Base-by-base conservation (phyloP, 2,113 vertebrate genomes). In the Gallinago jamesoni region DNA sequence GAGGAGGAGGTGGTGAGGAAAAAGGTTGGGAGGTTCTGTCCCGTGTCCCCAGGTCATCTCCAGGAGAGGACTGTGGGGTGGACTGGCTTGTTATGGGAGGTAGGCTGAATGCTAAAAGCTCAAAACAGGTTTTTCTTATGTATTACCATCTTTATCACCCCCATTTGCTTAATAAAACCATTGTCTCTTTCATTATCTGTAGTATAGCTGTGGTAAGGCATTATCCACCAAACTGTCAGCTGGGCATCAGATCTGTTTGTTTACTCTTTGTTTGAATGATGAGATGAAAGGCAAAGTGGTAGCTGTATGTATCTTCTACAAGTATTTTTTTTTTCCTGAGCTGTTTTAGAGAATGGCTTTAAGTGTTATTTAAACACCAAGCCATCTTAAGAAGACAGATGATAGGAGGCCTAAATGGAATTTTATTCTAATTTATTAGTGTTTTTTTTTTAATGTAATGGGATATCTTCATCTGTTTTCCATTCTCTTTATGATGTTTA, bases 391-490 rank as follows among this genome's bases (percentile, higher is more conserved):
- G 28, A 72, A 72, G 82, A 92, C 20, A 35, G 82, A 93, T 74
- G 82, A 80, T 19, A 69, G 47, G n/a, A 86, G 27, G 23, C 17
- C 24, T 95, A 90, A 94, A 53, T 87, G 45, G 62, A 90, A 74
- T 86, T 95, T 88, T 90, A 77, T 88, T 93, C 72, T 80, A 86
- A 90, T 93, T 92, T 79, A 76, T 84, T 84, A 39, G 47, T 70
- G 9, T 74, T 18, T 52, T 52, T 27, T 41, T 81, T 18, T 39
- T 56, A 24, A 70, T 87, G 70, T 67, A 91, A 76, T 93, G 57
- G 39, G 53, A 56, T 91, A 60, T 87, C 77, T 96, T 96, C 37
- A 81, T 96, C 75, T 96, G 85, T 85, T 92, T 94, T 90, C 37
- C 81, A 2, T 91, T 97, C 39, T 78, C 67, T 85, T 90, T 57